phyloP scores from a whole-genome alignment of 2,113 vertebrate species.

The Oreochromis tanganicae region DNA sequence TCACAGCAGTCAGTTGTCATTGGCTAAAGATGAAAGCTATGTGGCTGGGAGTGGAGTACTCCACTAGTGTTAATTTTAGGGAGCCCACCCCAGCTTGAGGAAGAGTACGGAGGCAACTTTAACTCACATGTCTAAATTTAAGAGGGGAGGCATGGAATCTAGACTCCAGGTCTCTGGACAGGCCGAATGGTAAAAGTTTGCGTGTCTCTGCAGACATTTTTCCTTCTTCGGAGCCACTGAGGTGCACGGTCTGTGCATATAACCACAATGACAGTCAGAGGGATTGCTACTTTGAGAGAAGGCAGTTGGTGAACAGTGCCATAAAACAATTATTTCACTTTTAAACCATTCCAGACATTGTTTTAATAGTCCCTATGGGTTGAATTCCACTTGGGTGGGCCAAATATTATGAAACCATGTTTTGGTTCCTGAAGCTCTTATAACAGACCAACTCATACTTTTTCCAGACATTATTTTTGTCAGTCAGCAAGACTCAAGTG shows the following conservation, averaged over 20 bases:
- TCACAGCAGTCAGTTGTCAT: conserved; percentile 65
- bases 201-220: neutral
- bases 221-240: neutral
- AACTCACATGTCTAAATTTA: conserved; percentile 59
- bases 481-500: neutral
- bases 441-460: neutral
- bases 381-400: neutral
- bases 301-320: neutral
- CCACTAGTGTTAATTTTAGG: conserved; percentile 75
- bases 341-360: neutral
- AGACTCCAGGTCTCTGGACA: conserved; percentile 19
- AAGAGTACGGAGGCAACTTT: conserved; percentile 37
- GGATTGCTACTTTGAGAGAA: neutral
- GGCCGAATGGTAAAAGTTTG: neutral
- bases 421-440: neutral
- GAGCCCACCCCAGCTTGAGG: conserved; percentile 54
- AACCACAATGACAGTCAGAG: neutral
- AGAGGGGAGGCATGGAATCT: conserved; percentile 31
- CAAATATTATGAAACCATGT: neutral
- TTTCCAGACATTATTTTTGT: neutral
- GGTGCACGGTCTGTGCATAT: neutral
- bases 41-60: conserved; percentile 54
- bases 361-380: rapidly evolving
- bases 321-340: neutral
- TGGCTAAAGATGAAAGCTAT: conserved; percentile 71